Conservation (phyloP, 2,113 vertebrate species). For the Lophochroa leadbeateri region DNA sequence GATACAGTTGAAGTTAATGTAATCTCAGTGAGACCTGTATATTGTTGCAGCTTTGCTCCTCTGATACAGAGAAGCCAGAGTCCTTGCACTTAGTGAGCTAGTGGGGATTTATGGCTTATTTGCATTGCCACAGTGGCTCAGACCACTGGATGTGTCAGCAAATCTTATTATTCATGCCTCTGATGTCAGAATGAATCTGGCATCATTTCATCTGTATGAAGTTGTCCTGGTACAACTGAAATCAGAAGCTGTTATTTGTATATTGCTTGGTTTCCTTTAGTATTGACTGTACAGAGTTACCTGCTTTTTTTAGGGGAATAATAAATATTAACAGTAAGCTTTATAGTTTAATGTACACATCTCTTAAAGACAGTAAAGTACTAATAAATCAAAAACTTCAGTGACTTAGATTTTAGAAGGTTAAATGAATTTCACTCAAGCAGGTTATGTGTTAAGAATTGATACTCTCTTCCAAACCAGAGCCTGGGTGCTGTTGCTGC, state of each 20-base stretch:
- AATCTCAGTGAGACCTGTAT: neutral
- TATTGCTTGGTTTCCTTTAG: neutral
- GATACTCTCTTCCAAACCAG: accelerated
- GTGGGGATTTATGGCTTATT: neutral
- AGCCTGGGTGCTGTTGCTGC: neutral
- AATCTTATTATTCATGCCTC: neutral
- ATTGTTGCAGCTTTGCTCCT: neutral
- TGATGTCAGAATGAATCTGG: neutral
- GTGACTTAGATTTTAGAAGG: neutral
- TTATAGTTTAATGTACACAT: accelerated
- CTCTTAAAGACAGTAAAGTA: neutral
- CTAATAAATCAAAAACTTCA: neutral
- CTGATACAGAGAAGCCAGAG: neutral
- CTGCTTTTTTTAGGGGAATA: neutral
- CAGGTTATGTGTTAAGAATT: neutral
- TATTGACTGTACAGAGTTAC: neutral
- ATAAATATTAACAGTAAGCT: neutral
- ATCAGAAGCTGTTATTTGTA: neutral
- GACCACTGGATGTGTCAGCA: neutral
- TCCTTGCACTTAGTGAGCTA: neutral
- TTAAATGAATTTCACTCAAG: neutral
- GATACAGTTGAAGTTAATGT: neutral
- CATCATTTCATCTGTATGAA: neutral
- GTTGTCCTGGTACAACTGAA: neutral
- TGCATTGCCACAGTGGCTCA: neutral